These are phyloP conservation scores for Calephelis nemesis DNA, from an alignment of 1,140 invertebrate genomes.

Conservation along the genomic window DNA sequence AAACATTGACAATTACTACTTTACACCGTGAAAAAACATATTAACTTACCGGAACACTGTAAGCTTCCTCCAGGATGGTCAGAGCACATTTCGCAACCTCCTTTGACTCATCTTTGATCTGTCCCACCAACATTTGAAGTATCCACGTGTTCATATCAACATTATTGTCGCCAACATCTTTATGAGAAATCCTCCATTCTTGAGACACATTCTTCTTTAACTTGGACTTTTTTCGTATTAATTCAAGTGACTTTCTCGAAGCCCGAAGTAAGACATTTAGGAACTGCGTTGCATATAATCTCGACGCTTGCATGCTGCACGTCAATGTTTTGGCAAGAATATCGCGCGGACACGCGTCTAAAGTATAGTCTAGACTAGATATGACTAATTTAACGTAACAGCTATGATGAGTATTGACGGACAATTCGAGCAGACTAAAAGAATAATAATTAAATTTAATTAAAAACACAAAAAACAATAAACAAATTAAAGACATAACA, in stretches of 20 bases:
- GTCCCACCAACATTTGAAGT: slow-evolving; percentile 88
- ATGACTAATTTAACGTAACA: slow-evolving; percentile 95
- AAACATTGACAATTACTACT: too few species aligned
- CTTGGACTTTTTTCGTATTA: slow-evolving; percentile 66
- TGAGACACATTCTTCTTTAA: slow-evolving; percentile 58
- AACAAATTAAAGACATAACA: slow-evolving; percentile 10
- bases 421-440: slow-evolving; percentile 87
- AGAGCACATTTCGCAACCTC: slow-evolving; percentile 88
- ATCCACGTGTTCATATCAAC: slow-evolving; percentile 88
- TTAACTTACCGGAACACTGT: slow-evolving; percentile 86
- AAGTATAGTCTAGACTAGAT: slow-evolving; percentile 92
- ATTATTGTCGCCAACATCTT: slow-evolving; percentile 43
- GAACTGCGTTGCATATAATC: slow-evolving; percentile 94
- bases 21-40: background rate
- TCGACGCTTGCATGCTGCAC: slow-evolving; percentile 85
- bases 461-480: background rate
- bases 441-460: slow-evolving; percentile 35
- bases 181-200: slow-evolving; percentile 46
- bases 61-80: slow-evolving; percentile 94
- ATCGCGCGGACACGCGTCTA: slow-evolving; percentile 85
- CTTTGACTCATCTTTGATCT: slow-evolving; percentile 89
- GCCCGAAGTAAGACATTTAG: slow-evolving; percentile 91
- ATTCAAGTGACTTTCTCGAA: slow-evolving; percentile 76
- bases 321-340: slow-evolving; percentile 85
- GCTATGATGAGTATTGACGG: slow-evolving; percentile 91